Conservation (phyloP, 92 coral and sea anemone species). For the Pocillopora meandrina region DNA sequence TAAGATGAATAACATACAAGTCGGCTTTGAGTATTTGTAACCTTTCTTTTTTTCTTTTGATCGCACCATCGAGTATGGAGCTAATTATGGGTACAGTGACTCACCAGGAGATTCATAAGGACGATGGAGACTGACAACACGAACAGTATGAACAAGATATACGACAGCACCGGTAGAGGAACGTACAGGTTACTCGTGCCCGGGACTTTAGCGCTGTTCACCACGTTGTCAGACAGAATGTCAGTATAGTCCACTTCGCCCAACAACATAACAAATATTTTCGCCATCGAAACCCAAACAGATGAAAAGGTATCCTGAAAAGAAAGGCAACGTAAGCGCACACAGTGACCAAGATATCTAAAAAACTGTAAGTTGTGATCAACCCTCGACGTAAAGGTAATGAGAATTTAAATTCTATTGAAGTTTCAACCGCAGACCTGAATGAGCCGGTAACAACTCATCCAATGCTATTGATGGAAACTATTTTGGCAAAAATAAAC, state of each 20-base stretch:
- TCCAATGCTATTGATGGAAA: too few relatives aligned
- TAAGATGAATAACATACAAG: too few relatives aligned
- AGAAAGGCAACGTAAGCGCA: neutral
- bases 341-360: too few relatives aligned
- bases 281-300: slow-evolving; percentile 68
- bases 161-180: slow-evolving; percentile 78
- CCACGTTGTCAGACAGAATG: slow-evolving; percentile 65
- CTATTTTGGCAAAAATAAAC: too few relatives aligned
- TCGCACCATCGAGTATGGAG: too few relatives aligned
- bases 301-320: slow-evolving; percentile 67
- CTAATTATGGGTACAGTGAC: slow-evolving; percentile 3
- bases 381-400: too few relatives aligned
- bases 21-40: too few relatives aligned
- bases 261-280: slow-evolving; percentile 78
- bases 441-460: too few relatives aligned
- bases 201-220: slow-evolving; percentile 51
- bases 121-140: slow-evolving; percentile 76
- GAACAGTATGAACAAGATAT: slow-evolving; percentile 60
- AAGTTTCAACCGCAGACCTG: too few relatives aligned
- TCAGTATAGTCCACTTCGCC: slow-evolving; percentile 89
- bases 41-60: too few relatives aligned
- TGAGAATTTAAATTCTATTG: too few relatives aligned
- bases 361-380: too few relatives aligned
- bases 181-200: slow-evolving; percentile 63
- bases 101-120: slow-evolving; percentile 90